Base-by-base conservation (phyloP, 2,888 invertebrate species). In the Harpagoxenus sublaevis region DNA sequence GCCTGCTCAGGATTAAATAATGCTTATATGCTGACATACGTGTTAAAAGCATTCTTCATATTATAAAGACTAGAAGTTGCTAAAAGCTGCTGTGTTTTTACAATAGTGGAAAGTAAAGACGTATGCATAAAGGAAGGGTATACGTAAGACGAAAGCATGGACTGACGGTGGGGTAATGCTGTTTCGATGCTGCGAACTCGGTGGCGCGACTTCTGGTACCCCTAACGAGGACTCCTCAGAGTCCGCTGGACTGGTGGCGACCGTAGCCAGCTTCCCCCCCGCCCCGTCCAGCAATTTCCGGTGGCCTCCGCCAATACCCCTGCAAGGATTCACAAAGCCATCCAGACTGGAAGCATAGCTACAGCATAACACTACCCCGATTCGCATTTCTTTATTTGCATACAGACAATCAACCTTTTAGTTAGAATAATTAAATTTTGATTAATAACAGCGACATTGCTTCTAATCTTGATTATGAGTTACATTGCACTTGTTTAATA, bases 81-180 rank as follows among this genome's bases (percentile, higher is more conserved):
- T 75, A 55, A 8, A 48, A 53, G 35, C n/a, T 66, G 9, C 28
- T 53, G 4, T 15, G 28, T 35, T 53, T 55, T n/a, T 42, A 23
- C 35, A 48, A 63, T 57, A 39, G n/a, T 51, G 71, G n/a, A 77
- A 62, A 63, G 45, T 45, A 60, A 84, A 48, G 62, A 62, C 18
- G 51, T 73, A 48, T 55, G 65, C 55, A 70, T 53, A 78, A 66
- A 86, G 78, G 73, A 66, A 87, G 83, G 83, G 73, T 71, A 86
- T 74, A 86, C 84, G 84, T 85, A 89, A 90, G 91, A 89, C 87
- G 88, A 87, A 92, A 93, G 94, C 92, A 92, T 94, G 93, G 94
- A 96, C 96, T 96, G 96, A 96, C 96, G 95, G 95, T 95, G 94
- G 94, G 93, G 96, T 96, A 94, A 96, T 95, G 95, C 96, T 96